Evolutionary conservation across 2,113 vertebrate genomes (phyloP).

Genomic region (Bambusicola thoracicus): DNA sequence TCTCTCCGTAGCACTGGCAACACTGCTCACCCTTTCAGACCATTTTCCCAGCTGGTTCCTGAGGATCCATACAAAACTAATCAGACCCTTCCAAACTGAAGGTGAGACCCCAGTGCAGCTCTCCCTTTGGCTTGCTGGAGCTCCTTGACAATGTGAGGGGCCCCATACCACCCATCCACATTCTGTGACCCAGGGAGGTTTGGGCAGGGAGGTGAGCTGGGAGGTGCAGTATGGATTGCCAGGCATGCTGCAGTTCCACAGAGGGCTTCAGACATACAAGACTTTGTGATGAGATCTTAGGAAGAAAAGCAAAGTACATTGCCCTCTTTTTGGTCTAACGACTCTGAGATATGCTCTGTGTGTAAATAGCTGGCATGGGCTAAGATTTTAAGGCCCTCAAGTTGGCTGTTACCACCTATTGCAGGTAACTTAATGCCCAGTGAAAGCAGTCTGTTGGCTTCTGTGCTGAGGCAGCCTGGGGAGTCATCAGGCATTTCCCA

Average conservation of each 20-base stretch:
- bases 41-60: neutral
- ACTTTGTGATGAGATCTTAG: neutral
- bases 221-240: neutral
- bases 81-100: neutral
- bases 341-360: neutral
- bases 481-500: neutral
- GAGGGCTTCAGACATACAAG: neutral
- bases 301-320: neutral
- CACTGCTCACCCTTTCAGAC: neutral
- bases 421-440: neutral
- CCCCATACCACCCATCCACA: neutral
- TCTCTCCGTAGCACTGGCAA: neutral
- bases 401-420: slow-evolving; percentile 14
- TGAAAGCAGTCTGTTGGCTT: neutral
- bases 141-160: neutral
- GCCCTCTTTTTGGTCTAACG: slow-evolving; percentile 11
- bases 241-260: accelerated
- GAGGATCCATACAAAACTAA: neutral
- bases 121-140: neutral
- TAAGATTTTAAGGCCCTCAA: slow-evolving; percentile 29
- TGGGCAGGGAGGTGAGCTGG: neutral
- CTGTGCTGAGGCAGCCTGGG: slow-evolving; percentile 2
- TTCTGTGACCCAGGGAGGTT: neutral
- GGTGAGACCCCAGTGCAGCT: neutral
- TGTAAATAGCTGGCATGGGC: neutral